Conservation (phyloP, 1,140 invertebrate genomes). For the Prorops nasuta region DNA sequence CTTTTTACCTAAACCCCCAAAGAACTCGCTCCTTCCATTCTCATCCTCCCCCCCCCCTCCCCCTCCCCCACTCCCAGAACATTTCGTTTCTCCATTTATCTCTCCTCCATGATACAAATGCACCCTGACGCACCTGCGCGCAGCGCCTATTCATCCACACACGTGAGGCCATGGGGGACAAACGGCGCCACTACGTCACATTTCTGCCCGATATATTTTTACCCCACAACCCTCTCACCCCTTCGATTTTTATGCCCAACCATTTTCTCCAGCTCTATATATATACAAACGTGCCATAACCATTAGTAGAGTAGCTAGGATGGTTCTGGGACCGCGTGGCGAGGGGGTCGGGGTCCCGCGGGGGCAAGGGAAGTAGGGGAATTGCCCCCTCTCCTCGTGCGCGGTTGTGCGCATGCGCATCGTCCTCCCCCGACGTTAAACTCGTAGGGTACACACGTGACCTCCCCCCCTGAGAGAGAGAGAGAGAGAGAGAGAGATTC, state of each 20-base stretch:
- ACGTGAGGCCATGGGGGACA: not conserved
- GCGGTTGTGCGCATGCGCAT: no score
- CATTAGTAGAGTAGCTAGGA: no score
- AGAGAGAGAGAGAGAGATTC: no score
- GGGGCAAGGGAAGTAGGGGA: no score
- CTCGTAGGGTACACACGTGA: no score
- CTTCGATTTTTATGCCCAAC: not conserved
- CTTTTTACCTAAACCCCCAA: not conserved
- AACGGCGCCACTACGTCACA: conserved; percentile 8
- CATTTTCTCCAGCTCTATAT: no score
- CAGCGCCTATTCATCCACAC: conserved; percentile 1
- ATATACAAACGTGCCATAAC: not conserved
- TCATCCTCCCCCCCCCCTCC: conserved; percentile 3
- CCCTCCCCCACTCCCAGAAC: conserved; percentile 9
- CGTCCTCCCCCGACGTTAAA: no score
- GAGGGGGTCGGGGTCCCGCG: no score
- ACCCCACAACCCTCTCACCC: not conserved
- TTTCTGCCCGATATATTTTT: conserved; percentile 13
- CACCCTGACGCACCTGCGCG: conserved; percentile 16
- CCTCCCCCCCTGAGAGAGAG: no score
- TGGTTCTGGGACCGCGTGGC: no score
- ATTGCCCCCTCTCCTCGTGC: no score
- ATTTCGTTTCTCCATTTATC: conserved; percentile 12
- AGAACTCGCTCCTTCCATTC: not conserved
- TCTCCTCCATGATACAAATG: conserved; percentile 6